Evolutionary conservation across 2,888 invertebrate genomes (phyloP), one percentile per base, ranked within the genome.

Genomic region (Coleophora flavipennella): DNA sequence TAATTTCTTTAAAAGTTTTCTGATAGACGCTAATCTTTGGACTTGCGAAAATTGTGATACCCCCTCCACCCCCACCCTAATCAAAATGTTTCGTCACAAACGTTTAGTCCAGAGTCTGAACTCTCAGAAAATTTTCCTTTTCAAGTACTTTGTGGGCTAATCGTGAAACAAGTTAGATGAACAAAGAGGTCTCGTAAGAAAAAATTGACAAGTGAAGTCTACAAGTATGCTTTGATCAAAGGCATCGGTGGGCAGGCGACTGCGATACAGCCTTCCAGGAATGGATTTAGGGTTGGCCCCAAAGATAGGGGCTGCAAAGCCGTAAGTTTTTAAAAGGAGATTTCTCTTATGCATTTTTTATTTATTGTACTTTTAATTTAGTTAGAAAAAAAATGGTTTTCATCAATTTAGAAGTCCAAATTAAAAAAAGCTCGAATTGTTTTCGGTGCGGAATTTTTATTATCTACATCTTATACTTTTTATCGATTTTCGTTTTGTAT

Each of bases 181-280:
- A 68, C 60, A 68, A 65, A 67, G 60, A 20, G 50, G 48, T 55
- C 59, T 57, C 59, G 66, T 63, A 62, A 62, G 48, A 49, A 62
- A 65, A 68, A 69, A 69, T 67, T 68, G 62, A 60, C 56, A 59
- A 59, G 57, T 59, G 55, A 58, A 70, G 60, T 67, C 59, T 44
- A 49, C 54, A 66, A 72, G 69, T 67, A 71, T 66, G 61, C 60
- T 47, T 44, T 53, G 72, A 76, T 79, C 76, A 79, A 78, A 77
- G 68, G 59, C 45, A 49, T 55, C 46, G 49, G 55, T 57, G 54
- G 62, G 62, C 61, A 57, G 54, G 55, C 57, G 55, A 53, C 55
- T 59, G 55, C 3, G 20, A 20, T 6, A 6, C 20, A 20, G 20
- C 20, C 20, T 20, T 6, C 20, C 20, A 20, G 20, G 6, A 6